Base-by-base conservation (phyloP, 2,797 vertebrate species). In the Neopelma chrysocephalum region DNA sequence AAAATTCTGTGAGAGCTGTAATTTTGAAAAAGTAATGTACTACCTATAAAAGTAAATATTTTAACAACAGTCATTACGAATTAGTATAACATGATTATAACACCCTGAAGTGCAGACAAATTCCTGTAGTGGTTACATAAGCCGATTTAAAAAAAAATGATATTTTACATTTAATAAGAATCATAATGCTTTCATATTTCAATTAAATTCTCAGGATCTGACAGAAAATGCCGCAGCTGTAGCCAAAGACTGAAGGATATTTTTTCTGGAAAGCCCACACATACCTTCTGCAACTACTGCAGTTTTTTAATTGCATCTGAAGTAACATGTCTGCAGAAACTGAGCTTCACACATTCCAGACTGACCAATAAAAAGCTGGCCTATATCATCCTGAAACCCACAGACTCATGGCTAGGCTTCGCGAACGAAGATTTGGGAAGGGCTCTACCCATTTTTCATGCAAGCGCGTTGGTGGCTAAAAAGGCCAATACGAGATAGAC, bases 341-440 rank as follows among this genome's bases (percentile, higher is more conserved):
- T 98, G 58, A 98, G 89, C 94, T 98, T 98, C 84, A 98, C 31
- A 20, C 68, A 91, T 80, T 97, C 94, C 61, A 98, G 89, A 72
- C 90, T 95, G 69, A 47, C 38, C 51, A 90, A 96, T 82, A 95
- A 98, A 94, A 98, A 98, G 61, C 93, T 98, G 54, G 93, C 96
- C 88, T 98, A 82, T 18, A 97, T 94, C 68, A 97, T 81, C 34
- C 97, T 98, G 62, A 75, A 26, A 61, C 14, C 16, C 20, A 60
- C 15, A n/a, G 58, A 65, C 5, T 69, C n/a, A n/a, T n/a, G n/a
- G n/a, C n/a, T n/a, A n/a, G n/a, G n/a, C n/a, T n/a, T n/a, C n/a
- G n/a, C n/a, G n/a, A n/a, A n/a, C n/a, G n/a, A n/a, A n/a, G n/a
- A n/a, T n/a, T n/a, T n/a, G n/a, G n/a, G n/a, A n/a, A n/a, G n/a